These are phyloP conservation scores for Heliornis fulica DNA, from an alignment of 2,113 vertebrate species.

Conservation along the genomic window DNA sequence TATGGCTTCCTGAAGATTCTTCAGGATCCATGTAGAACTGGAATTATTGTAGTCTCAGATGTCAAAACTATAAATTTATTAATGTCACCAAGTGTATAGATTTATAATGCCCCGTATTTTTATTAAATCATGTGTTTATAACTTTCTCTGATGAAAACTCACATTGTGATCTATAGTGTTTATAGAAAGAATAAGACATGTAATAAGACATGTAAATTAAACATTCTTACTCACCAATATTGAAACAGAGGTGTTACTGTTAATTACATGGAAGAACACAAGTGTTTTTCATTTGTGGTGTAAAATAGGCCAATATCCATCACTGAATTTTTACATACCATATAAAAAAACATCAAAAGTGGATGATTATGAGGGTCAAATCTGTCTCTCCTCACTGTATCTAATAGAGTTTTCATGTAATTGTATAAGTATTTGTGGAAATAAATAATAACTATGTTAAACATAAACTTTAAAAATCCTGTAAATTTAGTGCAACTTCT, in stretches of 20 bases:
- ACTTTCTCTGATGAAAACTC: neutral
- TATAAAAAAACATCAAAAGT: neutral
- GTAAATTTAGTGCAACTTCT: neutral
- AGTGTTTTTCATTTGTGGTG: neutral
- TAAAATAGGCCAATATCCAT: neutral
- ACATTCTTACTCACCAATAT: neutral
- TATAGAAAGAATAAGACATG: neutral
- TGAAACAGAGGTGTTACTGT: neutral
- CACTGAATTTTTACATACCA: neutral
- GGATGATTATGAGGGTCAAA: neutral
- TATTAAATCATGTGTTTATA: neutral
- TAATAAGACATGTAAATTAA: neutral
- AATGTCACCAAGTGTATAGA: neutral
- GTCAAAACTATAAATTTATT: neutral
- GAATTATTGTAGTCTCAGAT: neutral
- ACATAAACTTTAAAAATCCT: accelerated
- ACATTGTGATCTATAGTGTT: neutral
- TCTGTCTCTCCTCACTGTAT: neutral
- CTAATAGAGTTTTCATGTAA: neutral
- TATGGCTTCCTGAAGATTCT: neutral
- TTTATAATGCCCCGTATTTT: neutral
- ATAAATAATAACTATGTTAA: neutral
- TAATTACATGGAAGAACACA: neutral
- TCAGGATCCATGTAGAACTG: neutral
- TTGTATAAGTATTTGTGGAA: neutral